Evolutionary conservation across 1,140 invertebrate species (phyloP), one percentile per base, ranked within the genome.

Genomic region (Wasmannia auropunctata): DNA sequence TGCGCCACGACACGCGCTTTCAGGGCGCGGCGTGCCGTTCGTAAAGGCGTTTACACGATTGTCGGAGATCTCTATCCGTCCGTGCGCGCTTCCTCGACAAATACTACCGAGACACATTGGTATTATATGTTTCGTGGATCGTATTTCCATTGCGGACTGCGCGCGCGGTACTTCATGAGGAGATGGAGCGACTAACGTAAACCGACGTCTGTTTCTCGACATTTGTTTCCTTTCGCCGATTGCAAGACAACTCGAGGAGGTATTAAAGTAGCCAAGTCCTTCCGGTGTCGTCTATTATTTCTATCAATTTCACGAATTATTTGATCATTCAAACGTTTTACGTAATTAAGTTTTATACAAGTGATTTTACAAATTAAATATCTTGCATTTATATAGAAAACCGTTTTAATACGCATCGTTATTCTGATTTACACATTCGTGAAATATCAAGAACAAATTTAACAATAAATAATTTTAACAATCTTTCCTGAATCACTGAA

Each of bases 31-130:
- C n/a, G 25, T 81, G 65, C 85, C 51, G 58, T 77, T 69, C 60
- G 72, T 85, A 86, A 76, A 75, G 74, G 51, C 84, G 74, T 91
- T 91, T 87, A 74, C 85, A 85, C 62, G 76, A 81, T 81, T 87
- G 85, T 69, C 76, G 67, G 28, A 83, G 91, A 91, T 90, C 87
- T 83, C 51, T 87, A 90, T 91, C 90, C 58, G 56, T 70, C 40
- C 31, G 14, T 10, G 14, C 14, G 43, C 28, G 51, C 56, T 63
- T 85, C 70, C 62, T 86, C 84, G 49, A 58, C 84, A 80, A 79
- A 79, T 79, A 86, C 84, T 58, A 16, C 22, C 72, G 81, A 77
- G 46, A 85, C 72, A 77, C 81, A 85, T 85, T 63, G 70, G 81
- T 40, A 85, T 85, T 85, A 77, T 85, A 85, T 54, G 46, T 77